Base-by-base conservation (phyloP, 2,888 invertebrate genomes). In the Nezara viridula region DNA sequence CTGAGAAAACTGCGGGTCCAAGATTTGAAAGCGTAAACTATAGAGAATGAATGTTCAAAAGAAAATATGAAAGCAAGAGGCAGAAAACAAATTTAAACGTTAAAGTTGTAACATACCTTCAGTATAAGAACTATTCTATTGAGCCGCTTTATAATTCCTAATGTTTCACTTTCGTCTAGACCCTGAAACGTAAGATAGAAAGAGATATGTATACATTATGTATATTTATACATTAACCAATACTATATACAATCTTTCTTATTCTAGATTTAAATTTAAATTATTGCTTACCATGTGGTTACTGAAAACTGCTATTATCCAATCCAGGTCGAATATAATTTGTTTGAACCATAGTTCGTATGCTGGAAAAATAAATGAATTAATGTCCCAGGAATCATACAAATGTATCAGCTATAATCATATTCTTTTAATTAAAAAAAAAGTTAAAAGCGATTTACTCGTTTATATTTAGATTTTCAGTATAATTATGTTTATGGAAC, bases 301-400 rank as follows among this genome's bases (percentile, higher is more conserved):
- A 66, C 90, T 95, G 92, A 99, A 96, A 89, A 98, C 94, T 5
- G 95, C 93, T 77, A 98, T 94, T 49, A 99, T 96, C 0, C 98
- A 98, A 93, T 99, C 99, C 92, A 99, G 94, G 92, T 99, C 99
- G 93, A 96, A 98, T 90, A 99, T 96, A 87, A 99, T 98, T 94
- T 99, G 99, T 93, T 99, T 99, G 94, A 99, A 99, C 99, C 99
- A 99, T 9, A 99, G 94, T 93, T 99, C 99, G 93, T 99, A 99
- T 0, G 98, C 98, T 98, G 93, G 86, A 94, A 44, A 40, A 40
- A 19, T 0, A 44, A 49, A 86, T 86, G 21, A 10, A 52, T 49
- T 60, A 32, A 16, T 32, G 5, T 32, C 5, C 19, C 66, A 6
- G 32, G 19, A 4, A 66, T 19, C 27, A 27, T 60, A 60, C 27